phyloP scores from a whole-genome alignment of 1,140 invertebrate genomes.

The Listronotus bonariensis region DNA sequence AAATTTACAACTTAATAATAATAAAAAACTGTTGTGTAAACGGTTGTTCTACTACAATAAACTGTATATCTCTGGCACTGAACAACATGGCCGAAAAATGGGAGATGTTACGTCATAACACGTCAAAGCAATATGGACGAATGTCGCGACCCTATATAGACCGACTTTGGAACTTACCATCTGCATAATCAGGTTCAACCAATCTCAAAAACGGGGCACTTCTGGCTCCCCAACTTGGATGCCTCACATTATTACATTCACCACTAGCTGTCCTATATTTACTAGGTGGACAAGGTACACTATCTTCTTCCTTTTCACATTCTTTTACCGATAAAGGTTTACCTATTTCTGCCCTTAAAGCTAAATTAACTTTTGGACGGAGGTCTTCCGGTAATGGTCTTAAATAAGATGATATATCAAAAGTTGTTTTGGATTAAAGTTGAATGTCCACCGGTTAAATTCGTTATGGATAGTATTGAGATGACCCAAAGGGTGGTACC shows the following conservation, averaged over 20 bases:
- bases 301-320: constrained; percentile 27
- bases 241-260: constrained; percentile 92
- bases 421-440: constrained; percentile 25
- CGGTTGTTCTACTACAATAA: too few species aligned
- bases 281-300: constrained; percentile 67
- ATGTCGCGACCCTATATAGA: too few species aligned
- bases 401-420: constrained; percentile 46
- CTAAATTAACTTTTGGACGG: constrained; percentile 38
- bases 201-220: constrained; percentile 82
- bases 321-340: constrained; percentile 12
- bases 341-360: constrained; percentile 41
- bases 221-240: constrained; percentile 88
- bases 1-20: too few species aligned
- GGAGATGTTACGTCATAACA: too few species aligned
- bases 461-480: constrained; percentile 26
- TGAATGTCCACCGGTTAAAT: constrained; percentile 27
- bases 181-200: constrained; percentile 79
- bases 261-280: constrained; percentile 84
- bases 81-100: too few species aligned
- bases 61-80: too few species aligned
- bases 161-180: too few species aligned
- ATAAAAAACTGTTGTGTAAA: too few species aligned
- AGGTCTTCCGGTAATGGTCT: constrained; percentile 46
- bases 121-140: too few species aligned
- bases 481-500: constrained; percentile 33